Conservation (phyloP, 2,888 invertebrate species). For the Pheosia gnoma region DNA sequence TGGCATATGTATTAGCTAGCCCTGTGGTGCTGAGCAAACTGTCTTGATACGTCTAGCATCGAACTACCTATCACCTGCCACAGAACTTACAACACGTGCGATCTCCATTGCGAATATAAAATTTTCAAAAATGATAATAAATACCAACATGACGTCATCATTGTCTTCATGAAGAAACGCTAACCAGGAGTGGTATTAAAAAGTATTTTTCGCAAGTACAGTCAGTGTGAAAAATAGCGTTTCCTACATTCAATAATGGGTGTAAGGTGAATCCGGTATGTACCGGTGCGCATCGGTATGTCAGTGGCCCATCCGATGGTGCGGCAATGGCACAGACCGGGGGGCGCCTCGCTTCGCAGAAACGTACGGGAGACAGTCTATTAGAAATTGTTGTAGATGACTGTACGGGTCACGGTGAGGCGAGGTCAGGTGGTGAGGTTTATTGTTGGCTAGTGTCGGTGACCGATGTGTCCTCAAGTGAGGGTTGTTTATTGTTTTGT, state of each 20-base stretch:
- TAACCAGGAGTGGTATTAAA: not conserved
- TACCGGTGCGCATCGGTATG: slow-evolving; percentile 26
- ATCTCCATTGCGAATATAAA: no score
- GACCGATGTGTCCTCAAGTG: not conserved
- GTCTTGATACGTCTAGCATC: no score
- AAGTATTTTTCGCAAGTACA: slow-evolving; percentile 1
- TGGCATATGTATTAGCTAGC: no score
- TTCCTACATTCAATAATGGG: slow-evolving; percentile 27
- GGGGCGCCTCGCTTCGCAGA: slow-evolving; percentile 50
- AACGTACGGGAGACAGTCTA: slow-evolving; percentile 44
- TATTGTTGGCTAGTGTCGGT: not conserved
- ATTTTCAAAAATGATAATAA: no score
- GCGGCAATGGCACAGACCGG: slow-evolving; percentile 41
- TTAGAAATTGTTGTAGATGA: slow-evolving; percentile 44
- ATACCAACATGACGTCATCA: no score
- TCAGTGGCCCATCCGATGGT: slow-evolving; percentile 31
- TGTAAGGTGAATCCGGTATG: slow-evolving; percentile 33
- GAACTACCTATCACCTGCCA: no score
- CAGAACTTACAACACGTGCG: no score
- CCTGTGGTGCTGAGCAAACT: no score
- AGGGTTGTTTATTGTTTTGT: not conserved
- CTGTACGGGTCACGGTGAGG: slow-evolving; percentile 10
- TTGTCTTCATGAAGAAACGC: no score
- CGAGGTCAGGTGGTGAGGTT: not conserved
- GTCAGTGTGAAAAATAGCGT: slow-evolving; percentile 8